phyloP scores from a whole-genome alignment of 2,113 vertebrate genomes.

The Tichodroma muraria region DNA sequence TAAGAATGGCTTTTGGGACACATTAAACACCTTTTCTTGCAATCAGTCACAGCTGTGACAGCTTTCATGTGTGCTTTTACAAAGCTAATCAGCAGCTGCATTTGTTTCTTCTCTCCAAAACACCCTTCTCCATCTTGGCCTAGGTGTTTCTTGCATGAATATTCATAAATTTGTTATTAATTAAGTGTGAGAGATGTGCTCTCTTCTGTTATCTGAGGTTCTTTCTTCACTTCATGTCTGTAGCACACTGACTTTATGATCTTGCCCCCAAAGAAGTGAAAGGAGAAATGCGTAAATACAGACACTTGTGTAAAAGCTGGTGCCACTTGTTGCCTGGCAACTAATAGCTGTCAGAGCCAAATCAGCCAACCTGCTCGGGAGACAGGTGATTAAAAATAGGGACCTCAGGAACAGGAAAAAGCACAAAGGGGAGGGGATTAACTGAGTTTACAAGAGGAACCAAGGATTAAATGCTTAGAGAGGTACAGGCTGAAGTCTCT shows the following conservation, averaged over 20 bases:
- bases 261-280: background rate
- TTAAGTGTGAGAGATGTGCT: background rate
- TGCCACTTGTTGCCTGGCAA: background rate
- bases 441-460: background rate
- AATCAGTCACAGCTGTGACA: background rate
- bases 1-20: background rate
- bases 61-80: background rate
- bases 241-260: background rate
- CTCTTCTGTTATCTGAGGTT: background rate
- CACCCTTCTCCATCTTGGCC: background rate
- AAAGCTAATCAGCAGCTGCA: background rate
- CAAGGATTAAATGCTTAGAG: background rate
- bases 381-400: background rate
- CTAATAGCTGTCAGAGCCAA: background rate
- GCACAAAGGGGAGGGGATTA: background rate
- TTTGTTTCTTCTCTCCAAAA: background rate
- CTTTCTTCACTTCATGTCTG: background rate
- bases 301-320: background rate
- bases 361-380: background rate
- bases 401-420: background rate
- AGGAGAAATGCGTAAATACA: background rate
- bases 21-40: background rate
- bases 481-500: background rate
- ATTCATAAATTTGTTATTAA: background rate
- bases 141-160: background rate